These are phyloP conservation scores for Porites australiensis DNA, from an alignment of 64 coral and sea anemone genomes.

Conservation along the genomic window DNA sequence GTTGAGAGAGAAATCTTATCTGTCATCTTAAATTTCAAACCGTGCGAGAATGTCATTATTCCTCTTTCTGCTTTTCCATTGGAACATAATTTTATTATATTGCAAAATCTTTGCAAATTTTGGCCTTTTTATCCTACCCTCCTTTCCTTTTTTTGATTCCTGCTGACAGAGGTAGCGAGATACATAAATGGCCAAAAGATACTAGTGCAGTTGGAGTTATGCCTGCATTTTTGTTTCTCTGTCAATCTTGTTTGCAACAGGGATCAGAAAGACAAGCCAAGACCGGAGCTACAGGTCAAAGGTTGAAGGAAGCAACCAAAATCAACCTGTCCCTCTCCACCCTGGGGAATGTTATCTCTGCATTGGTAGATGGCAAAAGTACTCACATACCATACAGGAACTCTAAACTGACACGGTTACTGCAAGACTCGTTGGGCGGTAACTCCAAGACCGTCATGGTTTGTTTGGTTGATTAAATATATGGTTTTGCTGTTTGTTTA, in stretches of 20 bases:
- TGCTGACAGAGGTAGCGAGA: too few relatives aligned
- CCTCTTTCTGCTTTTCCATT: too few relatives aligned
- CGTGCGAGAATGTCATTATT: too few relatives aligned
- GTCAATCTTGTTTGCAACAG: neutral
- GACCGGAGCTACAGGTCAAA: conserved; percentile 88
- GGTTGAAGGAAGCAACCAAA: conserved; percentile 92
- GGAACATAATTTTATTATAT: too few relatives aligned
- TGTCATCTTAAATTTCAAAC: too few relatives aligned
- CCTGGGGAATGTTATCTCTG: conserved; percentile 96
- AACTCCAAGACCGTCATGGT: conserved; percentile 99
- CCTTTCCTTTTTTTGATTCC: too few relatives aligned
- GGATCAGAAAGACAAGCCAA: conserved; percentile 93
- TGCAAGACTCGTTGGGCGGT: conserved; percentile 93
- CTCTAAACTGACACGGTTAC: conserved; percentile 86
- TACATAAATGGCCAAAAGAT: too few relatives aligned
- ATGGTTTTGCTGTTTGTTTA: too few relatives aligned
- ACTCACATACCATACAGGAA: conserved; percentile 95
- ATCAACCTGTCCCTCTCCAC: conserved; percentile 95
- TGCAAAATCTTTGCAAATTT: too few relatives aligned
- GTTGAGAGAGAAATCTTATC: too few relatives aligned
- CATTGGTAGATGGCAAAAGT: conserved; percentile 90
- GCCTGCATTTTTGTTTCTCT: neutral
- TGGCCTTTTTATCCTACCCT: too few relatives aligned
- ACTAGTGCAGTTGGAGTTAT: too few relatives aligned
- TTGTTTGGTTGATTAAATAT: neutral